Percentiles rank a stretch among this genome's conserved stretches.
phyloP scores from a whole-genome alignment of 2,888 invertebrate genomes.

The Oegoconia quadripuncta region DNA sequence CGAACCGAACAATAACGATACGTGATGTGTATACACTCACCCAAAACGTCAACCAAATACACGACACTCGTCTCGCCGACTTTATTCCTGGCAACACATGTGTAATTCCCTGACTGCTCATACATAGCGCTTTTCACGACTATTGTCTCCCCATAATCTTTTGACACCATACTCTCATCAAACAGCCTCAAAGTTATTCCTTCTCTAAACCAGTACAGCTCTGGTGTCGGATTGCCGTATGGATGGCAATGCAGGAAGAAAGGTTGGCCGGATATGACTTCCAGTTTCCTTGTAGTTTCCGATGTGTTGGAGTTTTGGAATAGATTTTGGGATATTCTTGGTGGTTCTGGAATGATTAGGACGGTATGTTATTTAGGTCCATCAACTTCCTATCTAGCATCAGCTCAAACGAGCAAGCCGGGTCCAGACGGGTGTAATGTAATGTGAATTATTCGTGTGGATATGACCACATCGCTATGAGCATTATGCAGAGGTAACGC shows the following conservation, averaged over 20 bases:
- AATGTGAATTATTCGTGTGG: no score
- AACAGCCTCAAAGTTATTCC: conserved; percentile 65
- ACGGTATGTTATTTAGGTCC: no score
- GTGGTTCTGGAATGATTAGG: conserved; percentile 69
- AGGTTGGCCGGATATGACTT: conserved; percentile 62
- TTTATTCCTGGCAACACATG: conserved; percentile 78
- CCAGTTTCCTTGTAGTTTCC: conserved; percentile 36
- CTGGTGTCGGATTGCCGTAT: conserved; percentile 78
- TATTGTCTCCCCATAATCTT: conserved; percentile 59
- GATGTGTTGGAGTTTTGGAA: conserved; percentile 36
- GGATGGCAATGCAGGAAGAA: conserved; percentile 77
- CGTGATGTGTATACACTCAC: conserved; percentile 37
- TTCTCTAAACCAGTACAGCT: conserved; percentile 81
- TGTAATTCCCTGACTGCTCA: conserved; percentile 75
- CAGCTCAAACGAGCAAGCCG: no score
- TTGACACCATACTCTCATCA: conserved; percentile 57
- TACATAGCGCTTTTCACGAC: conserved; percentile 39
- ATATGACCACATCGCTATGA: no score
- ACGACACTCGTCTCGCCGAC: conserved; percentile 66
- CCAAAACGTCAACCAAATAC: conserved; percentile 67
- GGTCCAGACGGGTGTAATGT: no score
- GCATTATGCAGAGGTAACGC: no score
- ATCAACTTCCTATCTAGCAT: no score
- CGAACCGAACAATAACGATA: no score
- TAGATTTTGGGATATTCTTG: conserved; percentile 55